Conservation (phyloP, 2,113 vertebrate genomes). For the Chloropsis hardwickii region DNA sequence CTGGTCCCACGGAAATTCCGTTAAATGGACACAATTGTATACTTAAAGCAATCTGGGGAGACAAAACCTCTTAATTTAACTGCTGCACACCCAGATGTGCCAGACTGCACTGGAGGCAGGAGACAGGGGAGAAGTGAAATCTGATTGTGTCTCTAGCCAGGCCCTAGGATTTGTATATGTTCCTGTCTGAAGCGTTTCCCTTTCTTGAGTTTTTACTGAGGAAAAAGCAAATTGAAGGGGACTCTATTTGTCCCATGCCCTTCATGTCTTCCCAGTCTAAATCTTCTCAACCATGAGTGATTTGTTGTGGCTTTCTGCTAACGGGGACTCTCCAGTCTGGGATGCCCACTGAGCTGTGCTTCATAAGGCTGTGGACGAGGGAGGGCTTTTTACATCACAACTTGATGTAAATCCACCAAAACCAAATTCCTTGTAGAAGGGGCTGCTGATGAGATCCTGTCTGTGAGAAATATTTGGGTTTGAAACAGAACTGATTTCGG, state of each 20-base stretch:
- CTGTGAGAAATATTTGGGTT: neutral
- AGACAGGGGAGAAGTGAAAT: neutral
- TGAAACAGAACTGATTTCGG: neutral
- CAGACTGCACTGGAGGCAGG: neutral
- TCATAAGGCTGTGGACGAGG: neutral
- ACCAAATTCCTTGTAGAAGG: neutral
- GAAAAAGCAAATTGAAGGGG: neutral
- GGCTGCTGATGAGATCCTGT: neutral
- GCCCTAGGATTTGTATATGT: neutral
- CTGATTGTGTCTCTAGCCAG: neutral
- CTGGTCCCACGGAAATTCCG: neutral
- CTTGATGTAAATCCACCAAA: neutral
- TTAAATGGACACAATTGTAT: neutral
- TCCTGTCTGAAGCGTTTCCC: neutral
- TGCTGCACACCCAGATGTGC: neutral
- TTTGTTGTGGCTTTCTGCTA: neutral
- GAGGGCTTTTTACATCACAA: neutral
- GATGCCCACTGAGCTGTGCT: neutral
- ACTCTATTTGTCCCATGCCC: neutral
- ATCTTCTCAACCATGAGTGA: neutral
- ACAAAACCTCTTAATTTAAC: neutral
- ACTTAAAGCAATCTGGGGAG: neutral
- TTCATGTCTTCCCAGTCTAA: neutral
- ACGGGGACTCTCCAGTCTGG: neutral
- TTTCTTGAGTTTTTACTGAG: neutral